Conservation (phyloP, 2,797 vertebrate species). For the Carcharodon carcharias region DNA sequence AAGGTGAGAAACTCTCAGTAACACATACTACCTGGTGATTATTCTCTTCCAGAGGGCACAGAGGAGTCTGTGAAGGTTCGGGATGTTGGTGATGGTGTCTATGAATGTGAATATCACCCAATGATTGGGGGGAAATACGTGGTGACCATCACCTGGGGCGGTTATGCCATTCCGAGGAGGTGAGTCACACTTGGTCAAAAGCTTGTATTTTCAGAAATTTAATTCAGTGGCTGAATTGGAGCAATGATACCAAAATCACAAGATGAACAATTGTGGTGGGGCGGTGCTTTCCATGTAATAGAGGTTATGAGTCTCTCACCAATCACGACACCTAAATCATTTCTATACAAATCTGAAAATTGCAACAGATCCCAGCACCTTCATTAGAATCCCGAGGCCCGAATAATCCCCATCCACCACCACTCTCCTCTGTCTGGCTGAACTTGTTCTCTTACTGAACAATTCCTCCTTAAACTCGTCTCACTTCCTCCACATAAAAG, state of each 20-base stretch:
- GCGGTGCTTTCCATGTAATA: background rate
- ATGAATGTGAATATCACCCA: slow-evolving; percentile 81
- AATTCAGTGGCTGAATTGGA: background rate
- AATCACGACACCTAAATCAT: background rate
- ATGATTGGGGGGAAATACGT: slow-evolving; percentile 68
- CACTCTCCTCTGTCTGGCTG: too few species aligned
- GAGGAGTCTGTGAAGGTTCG: slow-evolving; percentile 78
- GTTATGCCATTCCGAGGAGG: slow-evolving; percentile 81
- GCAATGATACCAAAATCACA: background rate
- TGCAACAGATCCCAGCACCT: background rate
- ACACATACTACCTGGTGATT: background rate
- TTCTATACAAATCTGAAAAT: background rate
- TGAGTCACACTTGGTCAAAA: slow-evolving; percentile 48
- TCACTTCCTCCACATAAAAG: too few species aligned
- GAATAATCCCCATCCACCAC: too few species aligned
- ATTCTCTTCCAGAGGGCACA: slow-evolving; percentile 60
- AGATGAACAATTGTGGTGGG: background rate
- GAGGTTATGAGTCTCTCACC: background rate
- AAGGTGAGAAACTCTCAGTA: background rate
- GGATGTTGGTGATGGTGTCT: slow-evolving; percentile 66
- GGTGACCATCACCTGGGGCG: slow-evolving; percentile 78
- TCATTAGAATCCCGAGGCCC: too few species aligned
- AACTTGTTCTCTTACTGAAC: too few species aligned
- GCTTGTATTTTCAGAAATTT: background rate
- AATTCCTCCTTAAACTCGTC: too few species aligned